phyloP scores from a whole-genome alignment of 2,797 vertebrate species.

The Gadopsis marmoratus region DNA sequence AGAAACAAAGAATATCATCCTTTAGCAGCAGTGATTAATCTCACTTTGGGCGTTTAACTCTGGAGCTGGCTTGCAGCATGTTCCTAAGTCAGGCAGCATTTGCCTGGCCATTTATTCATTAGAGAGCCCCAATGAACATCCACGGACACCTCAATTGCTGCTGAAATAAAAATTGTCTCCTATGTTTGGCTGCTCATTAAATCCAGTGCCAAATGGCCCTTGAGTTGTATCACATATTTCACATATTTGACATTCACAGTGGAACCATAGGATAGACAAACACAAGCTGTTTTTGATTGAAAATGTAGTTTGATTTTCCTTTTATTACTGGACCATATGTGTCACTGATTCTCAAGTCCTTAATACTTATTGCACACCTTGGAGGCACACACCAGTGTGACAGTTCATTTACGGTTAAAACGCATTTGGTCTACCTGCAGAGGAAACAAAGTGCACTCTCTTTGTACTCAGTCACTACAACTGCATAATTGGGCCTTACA shows the following conservation, averaged over 20 bases:
- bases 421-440: conserved; percentile 30
- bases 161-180: conserved; percentile 21
- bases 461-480: conserved; percentile 20
- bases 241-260: conserved; percentile 23
- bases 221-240: conserved; percentile 40
- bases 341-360: conserved; percentile 19
- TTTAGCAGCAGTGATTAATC: conserved; percentile 76
- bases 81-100: conserved; percentile 78
- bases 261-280: conserved; percentile 23
- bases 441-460: conserved; percentile 22
- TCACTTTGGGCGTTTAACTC: conserved; percentile 75
- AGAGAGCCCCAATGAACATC: conserved; percentile 62
- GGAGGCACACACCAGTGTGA: conserved; percentile 7
- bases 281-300: conserved; percentile 37
- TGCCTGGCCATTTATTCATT: conserved; percentile 75
- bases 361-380: conserved; percentile 4
- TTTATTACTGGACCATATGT: conserved; percentile 7
- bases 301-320: conserved; percentile 11
- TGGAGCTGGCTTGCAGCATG: conserved; percentile 57
- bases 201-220: conserved; percentile 42
- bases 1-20: conserved; percentile 79
- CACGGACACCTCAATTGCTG: conserved; percentile 43
- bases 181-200: conserved; percentile 51
- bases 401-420: conserved; percentile 31
- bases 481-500: conserved; percentile 45